Evolutionary conservation across 2,888 invertebrate genomes (phyloP).

Genomic region (Neoaliturus tenellus): DNA sequence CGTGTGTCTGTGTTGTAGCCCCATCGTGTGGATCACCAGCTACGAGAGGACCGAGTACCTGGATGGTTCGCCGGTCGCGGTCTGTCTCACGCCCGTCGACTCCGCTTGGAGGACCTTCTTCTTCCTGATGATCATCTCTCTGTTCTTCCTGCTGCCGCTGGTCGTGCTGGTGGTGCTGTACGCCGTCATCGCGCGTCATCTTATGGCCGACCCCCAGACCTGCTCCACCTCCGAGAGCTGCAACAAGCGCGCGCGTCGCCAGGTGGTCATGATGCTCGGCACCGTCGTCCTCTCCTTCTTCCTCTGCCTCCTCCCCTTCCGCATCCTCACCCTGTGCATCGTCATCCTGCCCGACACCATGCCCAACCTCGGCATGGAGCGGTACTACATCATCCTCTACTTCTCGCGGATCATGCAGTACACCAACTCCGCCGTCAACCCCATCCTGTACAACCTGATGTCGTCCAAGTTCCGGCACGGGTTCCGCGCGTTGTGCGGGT

Average conservation of each 20-base stretch:
- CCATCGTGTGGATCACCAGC: slow-evolving; percentile 85
- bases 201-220: slow-evolving; percentile 79
- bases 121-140: slow-evolving; percentile 82
- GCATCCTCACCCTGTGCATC: slow-evolving; percentile 91
- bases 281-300: slow-evolving; percentile 95
- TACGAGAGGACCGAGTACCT: slow-evolving; percentile 80
- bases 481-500: slow-evolving; percentile 75
- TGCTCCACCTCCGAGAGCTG: slow-evolving; percentile 73
- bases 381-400: slow-evolving; percentile 88
- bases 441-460: slow-evolving; percentile 94
- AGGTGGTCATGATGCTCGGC: slow-evolving; percentile 89
- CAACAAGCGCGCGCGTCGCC: slow-evolving; percentile 82
- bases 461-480: slow-evolving; percentile 92
- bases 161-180: slow-evolving; percentile 88
- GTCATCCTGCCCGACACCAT: slow-evolving; percentile 84
- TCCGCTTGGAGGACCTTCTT: slow-evolving; percentile 88
- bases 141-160: slow-evolving; percentile 89
- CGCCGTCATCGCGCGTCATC: slow-evolving; percentile 88
- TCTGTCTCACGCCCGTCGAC: slow-evolving; percentile 87
- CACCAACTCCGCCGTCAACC: slow-evolving; percentile 93
- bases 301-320: slow-evolving; percentile 91
- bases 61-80: slow-evolving; percentile 78
- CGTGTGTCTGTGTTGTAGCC: slow-evolving; percentile 69
- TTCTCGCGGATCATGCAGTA: slow-evolving; percentile 92
- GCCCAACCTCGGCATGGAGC: slow-evolving; percentile 82